Percentiles rank a stretch among this genome's conserved stretches.
phyloP scores from a whole-genome alignment of 2,113 vertebrate genomes.

The Tichodroma muraria region DNA sequence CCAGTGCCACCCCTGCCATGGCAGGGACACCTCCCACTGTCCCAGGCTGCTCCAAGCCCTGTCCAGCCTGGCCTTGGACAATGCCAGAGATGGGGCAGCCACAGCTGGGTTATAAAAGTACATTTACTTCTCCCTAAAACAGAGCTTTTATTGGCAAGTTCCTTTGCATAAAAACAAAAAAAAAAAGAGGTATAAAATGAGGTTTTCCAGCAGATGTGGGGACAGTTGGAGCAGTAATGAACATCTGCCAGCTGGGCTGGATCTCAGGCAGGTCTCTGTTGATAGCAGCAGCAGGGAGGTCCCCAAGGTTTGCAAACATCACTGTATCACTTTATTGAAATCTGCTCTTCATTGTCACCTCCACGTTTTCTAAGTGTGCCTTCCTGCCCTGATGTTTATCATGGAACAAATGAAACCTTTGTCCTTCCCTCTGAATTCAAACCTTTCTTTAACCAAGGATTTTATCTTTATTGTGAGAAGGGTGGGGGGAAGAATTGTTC shows the following conservation, averaged over 20 bases:
- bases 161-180: not conserved
- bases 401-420: not conserved
- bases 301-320: constrained; percentile 1
- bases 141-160: not conserved
- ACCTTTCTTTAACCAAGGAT: not conserved
- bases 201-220: not conserved
- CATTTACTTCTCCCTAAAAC: not conserved
- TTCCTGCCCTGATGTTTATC: not conserved
- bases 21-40: not conserved
- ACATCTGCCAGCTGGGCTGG: constrained; percentile 20
- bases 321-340: not conserved
- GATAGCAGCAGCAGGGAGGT: constrained; percentile 5
- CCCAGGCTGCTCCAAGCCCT: not conserved
- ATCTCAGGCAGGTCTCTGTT: constrained; percentile 7
- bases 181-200: not conserved
- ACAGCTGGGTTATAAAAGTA: not conserved
- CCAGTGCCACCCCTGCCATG: not conserved
- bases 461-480: not conserved
- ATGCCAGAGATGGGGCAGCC: not conserved
- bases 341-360: constrained; percentile 37
- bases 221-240: not conserved
- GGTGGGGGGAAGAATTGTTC: not conserved
- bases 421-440: not conserved
- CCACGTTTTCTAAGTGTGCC: not conserved
- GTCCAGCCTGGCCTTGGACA: not conserved